Percentiles rank a stretch among this genome's conserved stretches.
phyloP scores from a whole-genome alignment of 2,113 vertebrate genomes.

The Passer montanus region DNA sequence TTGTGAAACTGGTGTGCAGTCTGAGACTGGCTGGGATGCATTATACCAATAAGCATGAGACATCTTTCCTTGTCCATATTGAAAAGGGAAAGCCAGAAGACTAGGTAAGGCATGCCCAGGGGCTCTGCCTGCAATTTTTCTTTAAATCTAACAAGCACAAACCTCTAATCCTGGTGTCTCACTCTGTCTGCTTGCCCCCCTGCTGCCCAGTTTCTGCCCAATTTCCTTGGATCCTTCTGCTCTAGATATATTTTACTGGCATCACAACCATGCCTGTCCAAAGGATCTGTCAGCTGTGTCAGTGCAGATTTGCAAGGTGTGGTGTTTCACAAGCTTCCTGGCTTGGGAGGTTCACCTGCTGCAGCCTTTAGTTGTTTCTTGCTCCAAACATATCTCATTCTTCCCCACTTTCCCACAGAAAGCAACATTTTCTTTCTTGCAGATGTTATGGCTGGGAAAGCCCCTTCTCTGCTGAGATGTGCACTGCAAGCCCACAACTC shows the following conservation, averaged over 20 bases:
- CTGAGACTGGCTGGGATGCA: neutral
- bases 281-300: neutral
- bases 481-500: neutral
- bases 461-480: neutral
- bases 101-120: neutral
- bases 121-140: neutral
- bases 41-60: neutral
- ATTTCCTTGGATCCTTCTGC: neutral
- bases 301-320: neutral
- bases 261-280: neutral
- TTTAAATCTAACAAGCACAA: neutral
- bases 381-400: neutral
- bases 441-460: neutral
- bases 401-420: neutral
- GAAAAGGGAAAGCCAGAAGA: neutral
- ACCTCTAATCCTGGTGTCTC: neutral
- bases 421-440: neutral
- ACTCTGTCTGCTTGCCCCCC: accelerated
- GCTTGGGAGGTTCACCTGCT: neutral
- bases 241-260: neutral
- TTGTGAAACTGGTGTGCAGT: neutral
- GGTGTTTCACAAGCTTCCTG: neutral
- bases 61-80: neutral
- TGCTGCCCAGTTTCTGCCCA: neutral
- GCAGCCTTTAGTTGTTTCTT: neutral